phyloP scores from a whole-genome alignment of 2,888 invertebrate species.

The Eupithecia subumbrata region DNA sequence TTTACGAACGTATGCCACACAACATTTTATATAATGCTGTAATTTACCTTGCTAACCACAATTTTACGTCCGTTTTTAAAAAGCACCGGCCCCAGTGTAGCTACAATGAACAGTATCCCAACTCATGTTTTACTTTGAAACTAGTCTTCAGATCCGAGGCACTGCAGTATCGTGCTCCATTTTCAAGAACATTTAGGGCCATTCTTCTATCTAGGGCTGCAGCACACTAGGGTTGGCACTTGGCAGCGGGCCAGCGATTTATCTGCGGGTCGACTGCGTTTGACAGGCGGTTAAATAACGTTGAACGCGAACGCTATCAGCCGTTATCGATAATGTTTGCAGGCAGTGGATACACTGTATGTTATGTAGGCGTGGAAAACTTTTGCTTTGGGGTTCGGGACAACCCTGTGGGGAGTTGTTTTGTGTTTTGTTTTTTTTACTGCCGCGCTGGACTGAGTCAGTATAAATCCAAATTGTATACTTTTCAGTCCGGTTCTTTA shows the following conservation, averaged over 20 bases:
- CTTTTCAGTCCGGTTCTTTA: not conserved
- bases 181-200: conserved; percentile 10
- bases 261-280: conserved; percentile 45
- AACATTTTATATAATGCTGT: not conserved
- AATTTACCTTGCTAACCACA: not conserved
- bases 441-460: not conserved
- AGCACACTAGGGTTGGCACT: conserved; percentile 25
- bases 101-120: not conserved
- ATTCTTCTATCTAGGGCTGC: conserved; percentile 12
- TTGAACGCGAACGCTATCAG: conserved; percentile 18
- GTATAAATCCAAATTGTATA: not conserved
- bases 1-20: not conserved
- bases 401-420: not conserved
- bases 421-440: not conserved
- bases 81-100: not conserved
- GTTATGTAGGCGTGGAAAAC: not conserved
- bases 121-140: conserved; percentile 3
- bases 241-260: conserved; percentile 48
- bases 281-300: conserved; percentile 45
- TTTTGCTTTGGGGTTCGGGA: not conserved
- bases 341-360: not conserved
- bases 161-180: conserved; percentile 4
- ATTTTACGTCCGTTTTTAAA: not conserved
- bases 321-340: conserved; percentile 26
- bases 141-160: conserved; percentile 1